Base-by-base conservation (phyloP, 2,797 vertebrate species). In the Sciurus carolinensis region DNA sequence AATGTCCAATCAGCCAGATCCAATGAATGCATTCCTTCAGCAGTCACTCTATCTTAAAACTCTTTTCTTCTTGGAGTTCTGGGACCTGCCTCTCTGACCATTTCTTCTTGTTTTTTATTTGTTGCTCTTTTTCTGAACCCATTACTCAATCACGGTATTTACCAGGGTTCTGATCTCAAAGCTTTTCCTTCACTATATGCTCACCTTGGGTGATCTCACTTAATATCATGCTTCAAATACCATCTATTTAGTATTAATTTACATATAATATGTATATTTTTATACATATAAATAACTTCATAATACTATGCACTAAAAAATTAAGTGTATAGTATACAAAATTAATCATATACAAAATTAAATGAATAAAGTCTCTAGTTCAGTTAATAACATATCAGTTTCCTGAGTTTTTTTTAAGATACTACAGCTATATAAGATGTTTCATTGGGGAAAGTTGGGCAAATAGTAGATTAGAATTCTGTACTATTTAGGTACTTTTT, bases 91-190 rank as follows among this genome's bases (percentile, higher is more conserved):
- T 91, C 36, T 82, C 52, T 93, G 79, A 59, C n/a, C n/a, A 95
- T 75, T 94, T 79, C 36, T 64, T 92, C 62, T 62, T 59, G 22
- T 30, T 87, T 92, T 92, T 71, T 22, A 80, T 77, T 92, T 4
- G 24, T 14, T 83, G 71, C 39, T 50, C 66, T 83, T 80, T 67
- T 50, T 67, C 20, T 81, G 30, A n/a, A 57, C 50, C n/a, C 30
- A 75, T 36, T 9, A 13, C 28, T 87, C 59, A 67, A 57, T 42
- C 54, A n/a, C 22, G 20, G 28, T 69, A 64, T 95, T 93, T 93
- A 54, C 44, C 44, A 50, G 3, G 14, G 18, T 77, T 86, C 73
- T 77, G 15, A 44, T 59, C 54, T 62, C 64, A 20, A 36, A 1
- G 4, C 6, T 92, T 88, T 42, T 54, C 62, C 81, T 28, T 96